Percentiles rank a stretch among this genome's conserved stretches.
phyloP scores from a whole-genome alignment of 2,113 vertebrate genomes.

The Neotragus pygmaeus region DNA sequence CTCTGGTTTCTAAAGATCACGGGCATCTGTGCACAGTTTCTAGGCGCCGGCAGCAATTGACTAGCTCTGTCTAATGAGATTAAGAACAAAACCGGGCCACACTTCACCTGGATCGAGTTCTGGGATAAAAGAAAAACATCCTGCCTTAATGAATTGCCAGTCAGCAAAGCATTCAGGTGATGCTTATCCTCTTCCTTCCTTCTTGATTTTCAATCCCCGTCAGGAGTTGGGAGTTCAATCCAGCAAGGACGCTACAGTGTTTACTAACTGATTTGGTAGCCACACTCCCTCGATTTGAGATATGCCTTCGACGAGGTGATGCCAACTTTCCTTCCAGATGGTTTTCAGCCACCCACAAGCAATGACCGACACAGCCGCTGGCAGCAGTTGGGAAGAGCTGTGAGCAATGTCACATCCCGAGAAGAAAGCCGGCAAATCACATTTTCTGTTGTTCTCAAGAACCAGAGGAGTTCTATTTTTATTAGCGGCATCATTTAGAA shows the following conservation, averaged over 20 bases:
- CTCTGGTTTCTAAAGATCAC: slow-evolving; percentile 1
- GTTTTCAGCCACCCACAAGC: slow-evolving; percentile 36
- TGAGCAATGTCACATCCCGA: not conserved
- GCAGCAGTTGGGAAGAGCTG: not conserved
- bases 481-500: slow-evolving; percentile 44
- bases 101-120: not conserved
- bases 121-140: slow-evolving; percentile 43
- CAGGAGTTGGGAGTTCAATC: slow-evolving; percentile 37
- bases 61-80: not conserved
- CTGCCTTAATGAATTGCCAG: not conserved
- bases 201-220: slow-evolving; percentile 4
- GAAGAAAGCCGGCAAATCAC: slow-evolving; percentile 13
- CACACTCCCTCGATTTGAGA: slow-evolving; percentile 37
- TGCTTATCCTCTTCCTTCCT: not conserved
- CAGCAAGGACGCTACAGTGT: slow-evolving; percentile 31
- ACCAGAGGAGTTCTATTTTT: slow-evolving; percentile 39
- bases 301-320: slow-evolving; percentile 16
- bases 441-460: slow-evolving; percentile 18
- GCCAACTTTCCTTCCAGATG: slow-evolving; percentile 58
- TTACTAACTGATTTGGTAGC: slow-evolving; percentile 56
- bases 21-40: not conserved
- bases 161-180: slow-evolving; percentile 3
- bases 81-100: not conserved
- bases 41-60: not conserved
- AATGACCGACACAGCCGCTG: slow-evolving; percentile 1